These are phyloP conservation scores for Esox masquinongy DNA, from an alignment of 2,797 vertebrate genomes.

Conservation along the genomic window DNA sequence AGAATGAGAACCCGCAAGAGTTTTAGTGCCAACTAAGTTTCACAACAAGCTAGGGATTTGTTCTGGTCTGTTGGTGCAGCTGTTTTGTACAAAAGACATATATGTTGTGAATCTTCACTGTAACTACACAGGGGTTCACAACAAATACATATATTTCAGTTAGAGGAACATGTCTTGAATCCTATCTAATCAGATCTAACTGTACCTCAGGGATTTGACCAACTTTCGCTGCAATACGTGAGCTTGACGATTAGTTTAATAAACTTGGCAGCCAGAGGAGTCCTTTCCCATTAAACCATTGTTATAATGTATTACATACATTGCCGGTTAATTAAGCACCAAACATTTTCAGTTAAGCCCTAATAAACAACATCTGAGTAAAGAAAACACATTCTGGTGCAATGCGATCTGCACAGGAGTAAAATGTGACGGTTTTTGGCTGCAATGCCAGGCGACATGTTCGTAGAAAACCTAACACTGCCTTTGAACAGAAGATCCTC, in stretches of 20 bases:
- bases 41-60: no score
- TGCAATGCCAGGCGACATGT: no score
- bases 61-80: no score
- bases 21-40: no score
- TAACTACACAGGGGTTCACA: slow-evolving; percentile 41
- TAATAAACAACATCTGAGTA: background rate
- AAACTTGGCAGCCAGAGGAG: slow-evolving; percentile 5
- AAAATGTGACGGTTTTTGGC: no score
- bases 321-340: background rate
- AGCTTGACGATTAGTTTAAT: slow-evolving; percentile 30
- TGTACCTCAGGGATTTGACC: slow-evolving; percentile 45
- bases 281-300: background rate
- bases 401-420: no score
- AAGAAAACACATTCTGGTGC: background rate
- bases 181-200: slow-evolving; percentile 62
- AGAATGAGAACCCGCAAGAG: no score
- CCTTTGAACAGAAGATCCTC: no score
- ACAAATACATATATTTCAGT: slow-evolving; percentile 52
- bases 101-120: slow-evolving; percentile 29
- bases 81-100: no score
- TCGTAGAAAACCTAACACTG: no score
- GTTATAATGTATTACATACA: background rate
- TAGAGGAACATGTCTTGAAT: slow-evolving; percentile 38
- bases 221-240: slow-evolving; percentile 48
- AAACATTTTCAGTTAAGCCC: background rate